A percentile compares a stretch with the other conserved stretches of the same genome.
phyloP scores from a whole-genome alignment of 2,113 vertebrate genomes.

The Pongo abelii region DNA sequence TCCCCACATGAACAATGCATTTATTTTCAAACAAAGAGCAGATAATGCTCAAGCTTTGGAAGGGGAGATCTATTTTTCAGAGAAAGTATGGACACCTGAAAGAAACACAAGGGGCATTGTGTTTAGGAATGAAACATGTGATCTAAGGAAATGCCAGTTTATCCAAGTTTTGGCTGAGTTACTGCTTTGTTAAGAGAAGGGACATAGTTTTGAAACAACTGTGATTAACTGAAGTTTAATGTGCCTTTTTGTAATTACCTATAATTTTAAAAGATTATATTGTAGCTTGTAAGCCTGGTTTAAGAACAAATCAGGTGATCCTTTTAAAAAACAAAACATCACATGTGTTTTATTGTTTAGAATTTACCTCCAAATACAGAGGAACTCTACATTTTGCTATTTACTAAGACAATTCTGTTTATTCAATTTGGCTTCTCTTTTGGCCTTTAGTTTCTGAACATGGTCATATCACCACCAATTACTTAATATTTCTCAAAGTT shows the following conservation, averaged over 20 bases:
- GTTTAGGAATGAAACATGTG: constrained; percentile 73
- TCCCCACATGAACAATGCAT: constrained; percentile 63
- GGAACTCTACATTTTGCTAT: constrained; percentile 11
- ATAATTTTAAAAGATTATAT: constrained; percentile 76
- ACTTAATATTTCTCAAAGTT: constrained; percentile 47
- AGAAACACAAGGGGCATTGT: constrained; percentile 71
- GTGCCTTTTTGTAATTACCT: constrained; percentile 63
- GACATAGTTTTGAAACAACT: constrained; percentile 78
- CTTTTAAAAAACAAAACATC: constrained; percentile 39
- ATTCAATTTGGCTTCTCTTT: constrained; percentile 21
- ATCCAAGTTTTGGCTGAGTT: constrained; percentile 64
- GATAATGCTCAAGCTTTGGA: constrained; percentile 72
- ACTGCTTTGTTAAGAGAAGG: constrained; percentile 69
- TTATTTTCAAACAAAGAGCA: constrained; percentile 74
- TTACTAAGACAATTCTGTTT: constrained; percentile 33
- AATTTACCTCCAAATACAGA: constrained; percentile 38
- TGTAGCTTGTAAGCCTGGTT: constrained; percentile 60
- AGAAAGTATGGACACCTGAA: constrained; percentile 68
- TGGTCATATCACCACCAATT: neutral
- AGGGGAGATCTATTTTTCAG: constrained; percentile 65
- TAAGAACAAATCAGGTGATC: constrained; percentile 65
- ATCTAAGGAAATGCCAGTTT: constrained; percentile 77
- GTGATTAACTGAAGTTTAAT: constrained; percentile 74
- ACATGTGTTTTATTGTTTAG: constrained; percentile 35
- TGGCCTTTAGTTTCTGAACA: constrained; percentile 21